Percentiles rank a stretch among this genome's conserved stretches.
Conservation (phyloP, 1,140 invertebrate genomes). For the Pseudobourletiella spinata region DNA sequence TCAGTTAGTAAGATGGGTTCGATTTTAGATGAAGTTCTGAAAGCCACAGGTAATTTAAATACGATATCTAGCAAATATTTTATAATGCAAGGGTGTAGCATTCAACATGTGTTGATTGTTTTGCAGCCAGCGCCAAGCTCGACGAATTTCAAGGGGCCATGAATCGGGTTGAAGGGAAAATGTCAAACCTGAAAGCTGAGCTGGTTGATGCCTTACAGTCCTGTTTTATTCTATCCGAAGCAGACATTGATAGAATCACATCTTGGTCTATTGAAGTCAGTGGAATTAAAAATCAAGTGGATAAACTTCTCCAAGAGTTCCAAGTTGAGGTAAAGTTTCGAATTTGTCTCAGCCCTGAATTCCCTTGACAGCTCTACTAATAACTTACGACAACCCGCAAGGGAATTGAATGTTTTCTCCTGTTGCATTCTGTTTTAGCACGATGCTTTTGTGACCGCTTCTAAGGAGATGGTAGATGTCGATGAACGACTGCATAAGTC, state of each 20-base stretch:
- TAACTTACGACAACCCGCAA: no score
- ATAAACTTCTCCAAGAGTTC: slow-evolving; percentile 2
- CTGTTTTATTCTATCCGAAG: slow-evolving; percentile 24
- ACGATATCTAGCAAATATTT: background rate
- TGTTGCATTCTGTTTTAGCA: background rate
- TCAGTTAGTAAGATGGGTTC: slow-evolving; percentile 1
- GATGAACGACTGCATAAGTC: background rate
- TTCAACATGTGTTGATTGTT: background rate
- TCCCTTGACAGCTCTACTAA: no score
- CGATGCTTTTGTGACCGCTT: background rate
- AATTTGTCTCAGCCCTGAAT: no score
- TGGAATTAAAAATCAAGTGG: slow-evolving; percentile 5
- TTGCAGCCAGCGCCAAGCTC: slow-evolving; percentile 11
- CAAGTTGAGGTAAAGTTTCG: slow-evolving; percentile 10
- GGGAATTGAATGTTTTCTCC: background rate
- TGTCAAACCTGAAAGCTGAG: slow-evolving; percentile 17
- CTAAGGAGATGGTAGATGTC: background rate
- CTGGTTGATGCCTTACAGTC: slow-evolving; percentile 15
- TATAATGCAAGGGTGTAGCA: background rate
- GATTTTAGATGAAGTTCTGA: background rate
- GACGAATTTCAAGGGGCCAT: slow-evolving; percentile 18
- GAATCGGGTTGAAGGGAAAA: slow-evolving; percentile 5
- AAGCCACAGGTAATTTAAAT: background rate
- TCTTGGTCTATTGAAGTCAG: slow-evolving; percentile 18
- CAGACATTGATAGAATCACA: slow-evolving; percentile 26